Conservation (phyloP, 2,113 vertebrate species). For the Procavia capensis region DNA sequence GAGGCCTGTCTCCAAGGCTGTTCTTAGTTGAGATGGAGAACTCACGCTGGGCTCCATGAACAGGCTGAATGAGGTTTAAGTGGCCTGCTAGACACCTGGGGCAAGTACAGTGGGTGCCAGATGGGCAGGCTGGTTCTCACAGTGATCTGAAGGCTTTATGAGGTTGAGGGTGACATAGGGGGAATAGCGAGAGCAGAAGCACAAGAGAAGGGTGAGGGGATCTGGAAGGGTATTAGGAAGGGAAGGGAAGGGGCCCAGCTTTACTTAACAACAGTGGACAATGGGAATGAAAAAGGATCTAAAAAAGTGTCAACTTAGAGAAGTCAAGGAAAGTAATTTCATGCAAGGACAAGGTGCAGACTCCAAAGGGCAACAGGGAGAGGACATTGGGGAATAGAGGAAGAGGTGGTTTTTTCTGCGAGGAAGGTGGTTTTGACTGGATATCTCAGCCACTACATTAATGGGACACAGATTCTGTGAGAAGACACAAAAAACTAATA, state of each 20-base stretch:
- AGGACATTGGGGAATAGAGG: background rate
- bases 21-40: background rate
- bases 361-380: background rate
- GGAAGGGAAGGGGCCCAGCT: background rate
- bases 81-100: background rate
- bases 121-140: background rate
- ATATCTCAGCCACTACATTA: background rate
- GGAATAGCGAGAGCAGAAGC: background rate
- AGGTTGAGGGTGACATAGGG: background rate
- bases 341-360: background rate
- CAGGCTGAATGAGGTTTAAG: background rate
- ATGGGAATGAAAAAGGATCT: background rate
- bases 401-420: background rate
- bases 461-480: background rate
- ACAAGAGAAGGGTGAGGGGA: fast-evolving
- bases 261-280: background rate
- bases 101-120: background rate
- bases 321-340: background rate
- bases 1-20: background rate
- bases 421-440: background rate
- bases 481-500: conserved; percentile 7
- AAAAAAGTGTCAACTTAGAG: background rate
- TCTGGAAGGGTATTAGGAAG: background rate
- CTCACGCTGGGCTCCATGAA: background rate
- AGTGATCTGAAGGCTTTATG: background rate